These are phyloP conservation scores for Drosophila tani DNA, from an alignment of 1,140 invertebrate species.

Conservation along the genomic window DNA sequence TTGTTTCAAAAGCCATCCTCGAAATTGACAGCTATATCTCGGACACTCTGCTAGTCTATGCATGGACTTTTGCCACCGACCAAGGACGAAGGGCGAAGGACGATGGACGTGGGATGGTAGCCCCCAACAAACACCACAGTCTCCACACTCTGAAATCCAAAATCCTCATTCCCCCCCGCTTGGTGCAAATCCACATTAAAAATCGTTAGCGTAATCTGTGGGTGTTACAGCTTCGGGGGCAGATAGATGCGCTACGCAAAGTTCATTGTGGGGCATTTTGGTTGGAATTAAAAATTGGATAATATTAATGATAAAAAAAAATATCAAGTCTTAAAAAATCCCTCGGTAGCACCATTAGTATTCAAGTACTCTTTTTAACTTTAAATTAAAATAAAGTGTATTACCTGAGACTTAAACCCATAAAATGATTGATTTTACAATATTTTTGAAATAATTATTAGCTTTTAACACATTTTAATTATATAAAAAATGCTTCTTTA, in stretches of 20 bases:
- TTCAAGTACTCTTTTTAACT: too few species aligned
- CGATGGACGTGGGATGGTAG: neutral
- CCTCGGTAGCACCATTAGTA: too few species aligned
- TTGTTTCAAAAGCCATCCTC: slow-evolving; percentile 75
- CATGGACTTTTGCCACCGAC: slow-evolving; percentile 25
- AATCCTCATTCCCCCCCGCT: slow-evolving; percentile 4
- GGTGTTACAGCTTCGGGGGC: slow-evolving; percentile 35
- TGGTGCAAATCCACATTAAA: slow-evolving; percentile 51
- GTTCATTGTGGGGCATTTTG: neutral
- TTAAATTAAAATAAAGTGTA: too few species aligned
- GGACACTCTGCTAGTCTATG: slow-evolving; percentile 36
- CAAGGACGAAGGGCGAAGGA: slow-evolving; percentile 1
- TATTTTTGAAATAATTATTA: too few species aligned
- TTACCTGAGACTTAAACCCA: too few species aligned
- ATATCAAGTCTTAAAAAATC: too few species aligned
- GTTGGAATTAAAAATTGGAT: neutral
- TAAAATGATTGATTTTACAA: too few species aligned
- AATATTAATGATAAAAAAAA: neutral
- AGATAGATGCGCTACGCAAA: slow-evolving; percentile 4
- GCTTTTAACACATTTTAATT: too few species aligned
- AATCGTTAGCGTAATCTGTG: slow-evolving; percentile 65
- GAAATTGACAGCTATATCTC: slow-evolving; percentile 67
- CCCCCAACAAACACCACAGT: slow-evolving; percentile 1
- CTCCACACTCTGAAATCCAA: neutral
- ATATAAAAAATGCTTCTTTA: too few species aligned